phyloP scores from a whole-genome alignment of 2,797 vertebrate species.

The Masticophis lateralis region DNA sequence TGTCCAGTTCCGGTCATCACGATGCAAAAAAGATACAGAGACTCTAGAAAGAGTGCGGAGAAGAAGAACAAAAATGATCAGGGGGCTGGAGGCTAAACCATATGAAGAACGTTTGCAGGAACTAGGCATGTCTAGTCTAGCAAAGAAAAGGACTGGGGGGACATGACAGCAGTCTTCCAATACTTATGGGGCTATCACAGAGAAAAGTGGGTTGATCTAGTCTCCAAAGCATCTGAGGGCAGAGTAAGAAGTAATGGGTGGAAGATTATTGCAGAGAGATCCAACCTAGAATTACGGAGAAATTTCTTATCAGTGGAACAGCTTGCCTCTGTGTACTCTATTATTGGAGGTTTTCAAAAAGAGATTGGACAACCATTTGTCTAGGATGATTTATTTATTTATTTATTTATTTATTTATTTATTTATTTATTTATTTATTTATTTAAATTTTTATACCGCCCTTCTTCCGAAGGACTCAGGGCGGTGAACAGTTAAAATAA shows the following conservation, averaged over 20 bases:
- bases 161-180: neutral
- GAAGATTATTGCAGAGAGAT: too few relatives aligned
- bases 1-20: neutral
- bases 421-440: too few relatives aligned
- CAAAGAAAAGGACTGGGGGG: neutral
- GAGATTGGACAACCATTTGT: neutral
- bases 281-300: too few relatives aligned
- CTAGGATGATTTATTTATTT: neutral
- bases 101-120: neutral
- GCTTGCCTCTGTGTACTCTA: neutral
- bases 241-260: too few relatives aligned
- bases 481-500: too few relatives aligned
- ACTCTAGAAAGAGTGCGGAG: neutral
- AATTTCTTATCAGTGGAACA: neutral
- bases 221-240: too few relatives aligned
- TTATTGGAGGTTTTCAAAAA: neutral
- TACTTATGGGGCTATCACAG: neutral
- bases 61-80: neutral
- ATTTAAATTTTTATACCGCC: too few relatives aligned
- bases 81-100: neutral
- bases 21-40: neutral
- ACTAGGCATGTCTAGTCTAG: neutral
- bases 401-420: too few relatives aligned
- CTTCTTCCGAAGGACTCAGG: too few relatives aligned
- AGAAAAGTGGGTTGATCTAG: too few relatives aligned